Evolutionary conservation across 1,140 invertebrate species (phyloP).

Genomic region (Cepaea nemoralis): DNA sequence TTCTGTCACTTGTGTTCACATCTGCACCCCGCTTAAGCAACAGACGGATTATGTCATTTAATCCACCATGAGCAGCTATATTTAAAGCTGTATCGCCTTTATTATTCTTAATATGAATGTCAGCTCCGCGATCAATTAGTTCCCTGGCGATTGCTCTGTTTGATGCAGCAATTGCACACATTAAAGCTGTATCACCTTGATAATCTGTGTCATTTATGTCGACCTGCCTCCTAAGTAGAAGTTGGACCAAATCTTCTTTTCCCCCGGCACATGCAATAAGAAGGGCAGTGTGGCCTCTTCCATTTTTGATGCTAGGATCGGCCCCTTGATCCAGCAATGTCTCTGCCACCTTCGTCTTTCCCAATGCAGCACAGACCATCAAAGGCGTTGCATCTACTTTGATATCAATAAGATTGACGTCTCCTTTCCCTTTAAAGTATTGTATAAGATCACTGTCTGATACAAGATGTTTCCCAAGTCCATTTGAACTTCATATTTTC

Average conservation of each 20-base stretch:
- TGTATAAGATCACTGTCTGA: not conserved
- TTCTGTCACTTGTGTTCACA: not conserved
- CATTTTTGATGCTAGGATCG: not conserved
- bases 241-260: not conserved
- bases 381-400: slow-evolving; percentile 1
- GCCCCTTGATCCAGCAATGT: not conserved
- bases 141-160: not conserved
- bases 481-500: too few species aligned
- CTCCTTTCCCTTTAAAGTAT: not conserved
- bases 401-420: not conserved
- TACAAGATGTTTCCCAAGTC: not conserved
- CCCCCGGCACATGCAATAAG: not conserved
- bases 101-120: slow-evolving; percentile 18
- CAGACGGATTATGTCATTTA: not conserved
- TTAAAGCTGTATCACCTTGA: not conserved
- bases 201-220: slow-evolving; percentile 16
- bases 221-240: not conserved
- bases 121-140: slow-evolving; percentile 16
- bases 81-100: slow-evolving; percentile 17
- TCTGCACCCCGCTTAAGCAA: not conserved
- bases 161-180: slow-evolving; percentile 6
- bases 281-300: slow-evolving; percentile 3
- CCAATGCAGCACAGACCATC: slow-evolving; percentile 12
- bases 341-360: not conserved
- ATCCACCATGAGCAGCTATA: slow-evolving; percentile 3